Conservation (phyloP, 2,797 vertebrate species). For the Odontamblyopus rebecca region DNA sequence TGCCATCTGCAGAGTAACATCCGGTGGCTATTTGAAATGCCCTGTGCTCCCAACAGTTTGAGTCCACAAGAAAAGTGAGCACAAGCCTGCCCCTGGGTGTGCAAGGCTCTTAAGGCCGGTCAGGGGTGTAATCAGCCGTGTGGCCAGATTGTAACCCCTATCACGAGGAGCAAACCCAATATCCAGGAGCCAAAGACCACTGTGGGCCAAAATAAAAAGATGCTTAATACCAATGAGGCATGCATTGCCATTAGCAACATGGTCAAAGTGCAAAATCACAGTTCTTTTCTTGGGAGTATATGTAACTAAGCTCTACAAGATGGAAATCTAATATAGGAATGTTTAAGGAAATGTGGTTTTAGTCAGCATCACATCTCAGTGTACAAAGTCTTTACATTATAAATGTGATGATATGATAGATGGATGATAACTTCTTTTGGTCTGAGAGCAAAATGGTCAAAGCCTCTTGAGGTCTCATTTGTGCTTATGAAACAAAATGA, state of each 20-base stretch:
- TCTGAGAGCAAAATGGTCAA: neutral
- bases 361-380: neutral
- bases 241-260: constrained; percentile 46
- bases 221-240: constrained; percentile 31
- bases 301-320: constrained; percentile 31
- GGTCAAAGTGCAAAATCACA: constrained; percentile 50
- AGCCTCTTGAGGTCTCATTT: neutral
- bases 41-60: constrained; percentile 6
- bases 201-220: constrained; percentile 10
- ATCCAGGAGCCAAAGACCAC: constrained; percentile 43
- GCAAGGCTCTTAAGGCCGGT: constrained; percentile 35
- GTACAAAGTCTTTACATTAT: neutral
- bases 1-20: constrained; percentile 12
- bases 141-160: constrained; percentile 36
- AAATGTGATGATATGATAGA: neutral
- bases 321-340: neutral
- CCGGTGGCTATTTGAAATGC: constrained; percentile 21
- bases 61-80: constrained; percentile 27
- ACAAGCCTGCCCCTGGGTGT: constrained; percentile 33
- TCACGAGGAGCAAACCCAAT: constrained; percentile 43
- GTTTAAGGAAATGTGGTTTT: neutral
- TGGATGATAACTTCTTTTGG: neutral
- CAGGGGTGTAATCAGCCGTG: constrained; percentile 55
- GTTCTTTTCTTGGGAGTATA: constrained; percentile 43
- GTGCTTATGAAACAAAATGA: constrained; percentile 3